phyloP scores from a whole-genome alignment of 2,113 vertebrate species.

The Trogon surrucura region DNA sequence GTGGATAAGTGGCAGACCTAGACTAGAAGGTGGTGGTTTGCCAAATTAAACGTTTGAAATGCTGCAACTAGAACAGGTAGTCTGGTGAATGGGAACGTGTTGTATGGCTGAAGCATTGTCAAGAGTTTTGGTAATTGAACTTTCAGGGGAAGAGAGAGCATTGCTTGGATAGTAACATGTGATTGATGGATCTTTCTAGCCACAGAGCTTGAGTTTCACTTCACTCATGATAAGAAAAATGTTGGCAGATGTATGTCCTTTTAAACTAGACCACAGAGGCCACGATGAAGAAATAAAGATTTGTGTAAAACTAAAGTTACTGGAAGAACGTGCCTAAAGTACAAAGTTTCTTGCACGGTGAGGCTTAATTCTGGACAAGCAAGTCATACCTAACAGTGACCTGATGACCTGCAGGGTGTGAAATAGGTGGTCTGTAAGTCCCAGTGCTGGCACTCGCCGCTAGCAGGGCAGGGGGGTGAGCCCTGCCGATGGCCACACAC shows the following conservation, averaged over 20 bases:
- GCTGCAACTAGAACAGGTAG: background rate
- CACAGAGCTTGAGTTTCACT: background rate
- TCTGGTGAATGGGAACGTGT: background rate
- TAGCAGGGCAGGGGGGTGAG: background rate
- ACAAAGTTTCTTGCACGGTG: background rate
- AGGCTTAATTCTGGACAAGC: background rate
- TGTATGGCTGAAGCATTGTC: background rate
- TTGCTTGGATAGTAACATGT: accelerated
- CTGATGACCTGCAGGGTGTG: background rate
- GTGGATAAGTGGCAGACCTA: background rate
- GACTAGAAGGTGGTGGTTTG: background rate
- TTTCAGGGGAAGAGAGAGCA: background rate
- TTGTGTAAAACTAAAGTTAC: background rate
- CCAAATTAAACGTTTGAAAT: background rate
- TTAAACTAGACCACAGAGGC: background rate
- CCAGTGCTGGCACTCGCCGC: background rate
- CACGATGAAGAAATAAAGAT: background rate
- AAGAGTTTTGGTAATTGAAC: background rate
- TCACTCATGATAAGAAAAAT: background rate
- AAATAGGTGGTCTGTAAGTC: background rate
- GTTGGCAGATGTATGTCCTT: background rate
- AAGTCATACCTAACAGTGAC: background rate
- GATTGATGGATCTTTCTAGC: background rate
- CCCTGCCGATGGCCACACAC: accelerated
- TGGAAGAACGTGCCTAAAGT: background rate